These are phyloP conservation scores for Candidula unifasciata DNA, from an alignment of 2,888 invertebrate species.

Conservation along the genomic window DNA sequence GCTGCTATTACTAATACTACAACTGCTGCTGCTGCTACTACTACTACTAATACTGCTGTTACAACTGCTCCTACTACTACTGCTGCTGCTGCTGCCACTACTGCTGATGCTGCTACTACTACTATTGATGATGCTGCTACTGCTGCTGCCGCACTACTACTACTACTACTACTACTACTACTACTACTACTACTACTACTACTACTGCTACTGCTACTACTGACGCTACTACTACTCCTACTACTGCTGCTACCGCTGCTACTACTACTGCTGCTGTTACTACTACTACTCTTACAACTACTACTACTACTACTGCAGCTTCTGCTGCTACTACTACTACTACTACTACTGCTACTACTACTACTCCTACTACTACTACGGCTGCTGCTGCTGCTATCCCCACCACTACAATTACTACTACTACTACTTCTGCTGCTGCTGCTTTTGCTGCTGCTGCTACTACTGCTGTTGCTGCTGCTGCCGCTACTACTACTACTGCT, in stretches of 20 bases:
- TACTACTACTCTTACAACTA: neutral
- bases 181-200: neutral
- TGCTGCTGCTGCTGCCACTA: neutral
- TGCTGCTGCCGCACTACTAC: too few relatives aligned
- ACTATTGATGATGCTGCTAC: too few relatives aligned
- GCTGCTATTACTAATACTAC: neutral
- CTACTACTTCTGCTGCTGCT: neutral
- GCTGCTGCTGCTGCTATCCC: too few relatives aligned
- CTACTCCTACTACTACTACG: too few relatives aligned
- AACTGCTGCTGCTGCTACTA: neutral
- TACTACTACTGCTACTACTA: too few relatives aligned
- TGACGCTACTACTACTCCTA: too few relatives aligned
- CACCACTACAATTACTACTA: too few relatives aligned
- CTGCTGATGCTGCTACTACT: too few relatives aligned
- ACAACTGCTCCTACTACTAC: constrained; percentile 8
- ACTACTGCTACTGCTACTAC: neutral
- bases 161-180: neutral
- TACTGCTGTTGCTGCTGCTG: neutral
- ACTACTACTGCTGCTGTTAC: neutral
- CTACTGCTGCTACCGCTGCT: neutral
- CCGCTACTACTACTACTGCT: neutral
- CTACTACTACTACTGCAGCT: neutral
- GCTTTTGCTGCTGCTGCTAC: neutral
- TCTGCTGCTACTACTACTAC: too few relatives aligned
- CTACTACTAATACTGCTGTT: constrained; percentile 1